phyloP scores from a whole-genome alignment of 2,113 vertebrate genomes.

The Nothoprocta perdicaria region DNA sequence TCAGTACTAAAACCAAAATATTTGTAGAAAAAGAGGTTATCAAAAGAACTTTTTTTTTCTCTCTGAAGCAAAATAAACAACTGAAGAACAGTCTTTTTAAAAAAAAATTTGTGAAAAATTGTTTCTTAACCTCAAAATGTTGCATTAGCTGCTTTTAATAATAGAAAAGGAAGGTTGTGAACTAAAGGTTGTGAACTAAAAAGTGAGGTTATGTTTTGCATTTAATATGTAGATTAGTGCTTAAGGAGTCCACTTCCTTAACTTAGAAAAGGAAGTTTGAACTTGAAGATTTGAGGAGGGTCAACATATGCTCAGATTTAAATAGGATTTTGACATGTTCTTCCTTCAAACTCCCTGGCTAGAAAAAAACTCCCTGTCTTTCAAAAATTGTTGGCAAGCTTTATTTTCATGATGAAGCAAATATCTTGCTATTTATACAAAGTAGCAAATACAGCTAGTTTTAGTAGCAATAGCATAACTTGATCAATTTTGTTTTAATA shows the following conservation, averaged over 20 bases:
- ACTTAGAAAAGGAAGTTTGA: not conserved
- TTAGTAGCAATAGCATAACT: not conserved
- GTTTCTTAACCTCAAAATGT: not conserved
- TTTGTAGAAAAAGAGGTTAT: not conserved
- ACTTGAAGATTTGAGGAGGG: not conserved
- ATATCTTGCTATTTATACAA: no score
- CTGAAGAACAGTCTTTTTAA: not conserved
- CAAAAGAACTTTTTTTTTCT: not conserved
- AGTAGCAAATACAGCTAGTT: no score
- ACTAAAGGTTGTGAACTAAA: not conserved
- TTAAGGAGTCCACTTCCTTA: not conserved
- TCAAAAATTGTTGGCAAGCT: not conserved
- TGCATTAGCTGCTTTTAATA: not conserved
- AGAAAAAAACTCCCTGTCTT: not conserved
- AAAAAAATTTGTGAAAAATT: not conserved
- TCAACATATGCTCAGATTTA: not conserved
- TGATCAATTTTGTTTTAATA: not conserved
- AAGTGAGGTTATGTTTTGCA: accelerated
- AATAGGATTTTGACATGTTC: not conserved
- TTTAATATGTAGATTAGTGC: not conserved
- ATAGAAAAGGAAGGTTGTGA: not conserved
- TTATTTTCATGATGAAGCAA: no score
- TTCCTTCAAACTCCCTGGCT: not conserved
- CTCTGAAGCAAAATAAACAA: not conserved
- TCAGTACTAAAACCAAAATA: not conserved